Conservation (phyloP, 1,140 invertebrate genomes). For the Agrypnia vestita region DNA sequence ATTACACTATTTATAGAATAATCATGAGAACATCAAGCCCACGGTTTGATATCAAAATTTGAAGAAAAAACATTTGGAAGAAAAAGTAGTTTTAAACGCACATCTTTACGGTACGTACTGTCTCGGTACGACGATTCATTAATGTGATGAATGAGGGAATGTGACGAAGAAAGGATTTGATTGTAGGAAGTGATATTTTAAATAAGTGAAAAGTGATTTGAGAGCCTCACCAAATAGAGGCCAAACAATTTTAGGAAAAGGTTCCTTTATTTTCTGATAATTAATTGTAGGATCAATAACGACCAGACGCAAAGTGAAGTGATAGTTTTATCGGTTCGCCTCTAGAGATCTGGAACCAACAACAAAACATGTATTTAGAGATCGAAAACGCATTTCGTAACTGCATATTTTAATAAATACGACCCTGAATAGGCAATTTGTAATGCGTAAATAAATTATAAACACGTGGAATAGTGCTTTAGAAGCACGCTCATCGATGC, state of each 20-base stretch:
- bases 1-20: slow-evolving; percentile 48
- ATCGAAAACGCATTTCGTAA: slow-evolving; percentile 5
- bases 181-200: slow-evolving; percentile 44
- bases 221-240: slow-evolving; percentile 46
- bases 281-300: slow-evolving; percentile 32
- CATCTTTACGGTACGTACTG: slow-evolving; percentile 15
- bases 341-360: too few species aligned
- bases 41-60: slow-evolving; percentile 27
- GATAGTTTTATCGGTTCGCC: slow-evolving; percentile 40
- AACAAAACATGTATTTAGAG: background rate
- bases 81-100: slow-evolving; percentile 40
- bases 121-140: slow-evolving; percentile 7
- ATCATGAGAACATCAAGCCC: slow-evolving; percentile 34
- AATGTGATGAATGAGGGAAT: slow-evolving; percentile 31
- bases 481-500: slow-evolving; percentile 33
- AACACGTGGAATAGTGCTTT: slow-evolving; percentile 3
- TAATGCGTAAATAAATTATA: background rate
- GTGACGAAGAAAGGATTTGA: slow-evolving; percentile 20
- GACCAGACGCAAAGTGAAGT: slow-evolving; percentile 49
- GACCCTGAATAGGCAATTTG: background rate
- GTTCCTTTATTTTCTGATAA: slow-evolving; percentile 59
- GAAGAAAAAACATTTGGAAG: slow-evolving; percentile 19
- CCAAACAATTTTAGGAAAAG: slow-evolving; percentile 40
- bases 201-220: slow-evolving; percentile 54
- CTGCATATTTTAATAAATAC: background rate